Evolutionary conservation across 2,113 vertebrate genomes (phyloP).

Genomic region (Equus quagga): DNA sequence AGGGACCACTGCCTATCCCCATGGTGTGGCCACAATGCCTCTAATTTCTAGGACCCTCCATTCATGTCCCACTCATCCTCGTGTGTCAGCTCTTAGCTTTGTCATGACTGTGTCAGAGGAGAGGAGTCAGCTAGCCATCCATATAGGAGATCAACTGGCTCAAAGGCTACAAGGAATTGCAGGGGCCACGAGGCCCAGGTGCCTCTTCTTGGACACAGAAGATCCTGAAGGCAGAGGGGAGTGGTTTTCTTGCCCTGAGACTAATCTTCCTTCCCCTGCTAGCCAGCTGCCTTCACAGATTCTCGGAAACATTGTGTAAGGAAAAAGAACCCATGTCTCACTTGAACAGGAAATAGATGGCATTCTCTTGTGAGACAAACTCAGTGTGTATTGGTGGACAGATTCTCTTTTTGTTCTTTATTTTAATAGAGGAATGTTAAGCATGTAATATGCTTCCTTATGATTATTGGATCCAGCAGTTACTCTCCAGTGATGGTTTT

Average conservation of each 20-base stretch:
- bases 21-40: neutral
- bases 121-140: neutral
- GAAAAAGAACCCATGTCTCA: neutral
- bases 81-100: neutral
- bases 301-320: neutral
- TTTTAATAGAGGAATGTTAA: neutral
- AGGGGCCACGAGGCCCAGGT: neutral
- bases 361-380: neutral
- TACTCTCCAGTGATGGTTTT: neutral
- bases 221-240: neutral
- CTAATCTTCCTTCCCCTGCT: neutral
- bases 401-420: neutral
- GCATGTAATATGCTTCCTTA: neutral
- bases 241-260: neutral
- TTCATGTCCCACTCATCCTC: neutral
- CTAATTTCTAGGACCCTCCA: neutral
- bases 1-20: neutral
- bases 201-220: neutral
- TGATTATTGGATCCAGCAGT: neutral
- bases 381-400: neutral
- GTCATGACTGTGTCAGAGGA: neutral
- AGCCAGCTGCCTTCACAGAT: neutral
- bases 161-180: neutral
- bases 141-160: rapidly evolving
- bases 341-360: neutral